A percentile compares a stretch with the other conserved stretches of the same genome.
Evolutionary conservation across 2,888 invertebrate species (phyloP).

Genomic region (Pseudanteris insignis): DNA sequence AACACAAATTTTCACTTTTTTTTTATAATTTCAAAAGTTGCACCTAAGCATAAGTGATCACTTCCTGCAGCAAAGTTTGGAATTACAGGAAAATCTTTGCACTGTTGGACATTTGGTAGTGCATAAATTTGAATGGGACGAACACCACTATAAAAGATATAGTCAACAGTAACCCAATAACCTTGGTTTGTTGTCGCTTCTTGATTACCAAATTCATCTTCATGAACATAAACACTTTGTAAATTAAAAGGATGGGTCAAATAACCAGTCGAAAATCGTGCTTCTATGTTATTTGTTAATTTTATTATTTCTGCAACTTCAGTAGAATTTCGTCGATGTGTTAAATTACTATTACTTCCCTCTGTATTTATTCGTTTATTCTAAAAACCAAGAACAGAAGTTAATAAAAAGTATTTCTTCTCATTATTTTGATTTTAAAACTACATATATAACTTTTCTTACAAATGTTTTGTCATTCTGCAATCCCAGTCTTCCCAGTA

Average conservation of each 20-base stretch:
- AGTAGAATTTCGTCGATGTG: no score
- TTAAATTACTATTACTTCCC: no score
- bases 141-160: slow-evolving; percentile 83
- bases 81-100: slow-evolving; percentile 70
- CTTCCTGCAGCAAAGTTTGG: slow-evolving; percentile 82
- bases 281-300: slow-evolving; percentile 55
- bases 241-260: slow-evolving; percentile 76
- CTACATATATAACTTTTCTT: no score
- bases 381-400: no score
- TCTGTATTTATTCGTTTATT: no score
- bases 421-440: no score
- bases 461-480: no score
- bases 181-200: slow-evolving; percentile 84
- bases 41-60: slow-evolving; percentile 85
- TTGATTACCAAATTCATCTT: slow-evolving; percentile 61
- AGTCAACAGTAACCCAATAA: slow-evolving; percentile 85
- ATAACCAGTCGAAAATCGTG: slow-evolving; percentile 35
- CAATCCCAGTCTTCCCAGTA: no score
- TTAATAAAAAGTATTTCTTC: no score
- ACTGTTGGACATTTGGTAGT: slow-evolving; percentile 74
- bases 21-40: slow-evolving; percentile 73
- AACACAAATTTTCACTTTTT: slow-evolving; percentile 47
- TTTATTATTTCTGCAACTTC: slow-evolving; percentile 80
- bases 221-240: slow-evolving; percentile 75
- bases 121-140: slow-evolving; percentile 67